Evolutionary conservation across 1,140 invertebrate genomes (phyloP).

Genomic region (Andricus grossulariae): DNA sequence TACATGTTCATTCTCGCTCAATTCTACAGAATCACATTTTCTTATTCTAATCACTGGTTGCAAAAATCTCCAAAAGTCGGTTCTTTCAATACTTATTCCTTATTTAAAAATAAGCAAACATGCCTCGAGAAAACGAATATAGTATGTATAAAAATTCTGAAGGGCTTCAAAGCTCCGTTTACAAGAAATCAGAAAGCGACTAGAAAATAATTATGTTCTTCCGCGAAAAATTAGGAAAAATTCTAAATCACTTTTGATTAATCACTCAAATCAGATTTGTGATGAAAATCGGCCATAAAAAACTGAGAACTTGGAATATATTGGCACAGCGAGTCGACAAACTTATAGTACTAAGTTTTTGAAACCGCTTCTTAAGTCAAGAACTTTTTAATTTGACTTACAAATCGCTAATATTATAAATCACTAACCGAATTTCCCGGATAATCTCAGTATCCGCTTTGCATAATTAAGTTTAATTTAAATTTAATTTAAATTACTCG

Average conservation of each 20-base stretch:
- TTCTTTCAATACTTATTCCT: neutral
- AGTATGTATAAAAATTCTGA: neutral
- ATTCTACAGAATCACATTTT: slow-evolving; percentile 4
- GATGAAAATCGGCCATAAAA: neutral
- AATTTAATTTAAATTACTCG: neutral
- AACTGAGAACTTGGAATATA: neutral
- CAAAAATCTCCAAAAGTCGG: neutral
- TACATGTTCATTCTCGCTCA: slow-evolving; percentile 7
- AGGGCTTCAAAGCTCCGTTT: neutral
- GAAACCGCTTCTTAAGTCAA: slow-evolving; percentile 14
- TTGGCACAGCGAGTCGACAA: slow-evolving; percentile 17
- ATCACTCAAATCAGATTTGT: neutral
- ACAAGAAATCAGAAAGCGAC: neutral
- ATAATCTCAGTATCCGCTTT: neutral
- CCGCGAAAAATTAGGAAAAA: neutral
- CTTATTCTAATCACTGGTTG: slow-evolving; percentile 10
- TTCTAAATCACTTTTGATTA: neutral
- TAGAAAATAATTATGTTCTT: neutral
- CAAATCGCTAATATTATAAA: slow-evolving; percentile 21
- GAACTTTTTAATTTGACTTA: slow-evolving; percentile 22
- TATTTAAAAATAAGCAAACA: neutral
- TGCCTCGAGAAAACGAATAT: neutral
- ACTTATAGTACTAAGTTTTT: slow-evolving; percentile 15
- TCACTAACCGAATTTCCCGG: neutral
- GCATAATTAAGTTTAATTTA: neutral